phyloP scores from a whole-genome alignment of 2,797 vertebrate species.

The Oryzias dopingdopingensis region DNA sequence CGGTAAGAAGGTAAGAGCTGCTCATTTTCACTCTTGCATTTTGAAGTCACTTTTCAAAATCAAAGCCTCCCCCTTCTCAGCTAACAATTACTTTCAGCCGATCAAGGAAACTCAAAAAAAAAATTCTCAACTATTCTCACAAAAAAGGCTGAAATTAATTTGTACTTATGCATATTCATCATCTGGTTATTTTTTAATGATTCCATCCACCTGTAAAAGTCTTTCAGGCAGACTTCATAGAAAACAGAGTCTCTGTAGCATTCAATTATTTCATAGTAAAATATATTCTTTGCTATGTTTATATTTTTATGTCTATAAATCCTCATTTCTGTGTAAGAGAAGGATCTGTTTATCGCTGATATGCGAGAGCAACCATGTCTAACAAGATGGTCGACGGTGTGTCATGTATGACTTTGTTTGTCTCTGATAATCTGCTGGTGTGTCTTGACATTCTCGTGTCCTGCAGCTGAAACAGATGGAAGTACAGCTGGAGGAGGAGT shows the following conservation, averaged over 20 bases:
- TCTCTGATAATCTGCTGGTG: conserved; percentile 39
- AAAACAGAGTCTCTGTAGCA: not conserved
- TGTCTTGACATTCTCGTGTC: conserved; percentile 43
- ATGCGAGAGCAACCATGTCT: conserved; percentile 35
- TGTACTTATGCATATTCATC: not conserved
- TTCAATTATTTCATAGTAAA: too few species aligned
- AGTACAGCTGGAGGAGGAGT: conserved; percentile 94
- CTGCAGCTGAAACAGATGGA: conserved; percentile 95
- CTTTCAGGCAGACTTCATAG: not conserved
- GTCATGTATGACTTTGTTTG: conserved; percentile 46
- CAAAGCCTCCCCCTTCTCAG: conserved; percentile 4
- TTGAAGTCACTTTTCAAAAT: not conserved
- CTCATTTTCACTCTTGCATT: conserved; percentile 19
- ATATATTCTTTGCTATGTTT: too few species aligned
- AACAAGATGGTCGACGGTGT: conserved; percentile 33
- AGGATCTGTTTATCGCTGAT: conserved; percentile 28
- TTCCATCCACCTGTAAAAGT: not conserved
- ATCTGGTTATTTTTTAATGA: conserved; percentile 7
- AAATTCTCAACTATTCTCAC: conserved; percentile 3
- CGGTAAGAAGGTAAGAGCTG: conserved; percentile 89
- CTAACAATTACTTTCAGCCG: conserved; percentile 1
- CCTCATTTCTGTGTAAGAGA: conserved; percentile 3
- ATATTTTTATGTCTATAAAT: not conserved
- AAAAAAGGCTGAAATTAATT: conserved; percentile 1
- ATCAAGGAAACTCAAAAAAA: conserved; percentile 15